A percentile compares a stretch with the other conserved stretches of the same genome.
Evolutionary conservation across 2,888 invertebrate species (phyloP).

Genomic region (Zaprionus lineosus): DNA sequence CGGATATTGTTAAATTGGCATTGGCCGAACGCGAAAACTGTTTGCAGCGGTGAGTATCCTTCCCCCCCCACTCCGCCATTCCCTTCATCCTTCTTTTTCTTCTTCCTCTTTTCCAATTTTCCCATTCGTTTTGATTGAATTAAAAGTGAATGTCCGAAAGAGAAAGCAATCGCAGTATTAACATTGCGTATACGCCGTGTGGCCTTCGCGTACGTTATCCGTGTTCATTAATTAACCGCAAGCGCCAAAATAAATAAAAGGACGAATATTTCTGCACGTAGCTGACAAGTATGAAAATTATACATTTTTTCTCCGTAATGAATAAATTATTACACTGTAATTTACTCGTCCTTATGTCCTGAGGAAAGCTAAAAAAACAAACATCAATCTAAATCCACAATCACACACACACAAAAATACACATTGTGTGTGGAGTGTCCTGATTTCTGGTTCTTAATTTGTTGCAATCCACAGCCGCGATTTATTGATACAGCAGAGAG

Average conservation of each 20-base stretch:
- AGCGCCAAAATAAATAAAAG: constrained; percentile 41
- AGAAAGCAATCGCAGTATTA: constrained; percentile 21
- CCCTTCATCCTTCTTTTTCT: not conserved
- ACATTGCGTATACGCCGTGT: constrained; percentile 24
- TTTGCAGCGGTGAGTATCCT: constrained; percentile 80
- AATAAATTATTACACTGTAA: too few species aligned
- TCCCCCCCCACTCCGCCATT: not conserved
- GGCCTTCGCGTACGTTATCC: not conserved
- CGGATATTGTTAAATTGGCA: constrained; percentile 83
- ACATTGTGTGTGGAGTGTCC: too few species aligned
- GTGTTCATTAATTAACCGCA: constrained; percentile 44
- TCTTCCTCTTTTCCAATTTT: constrained; percentile 3
- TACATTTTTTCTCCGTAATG: too few species aligned
- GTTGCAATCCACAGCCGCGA: too few species aligned
- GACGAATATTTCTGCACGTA: constrained; percentile 5
- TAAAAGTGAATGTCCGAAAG: not conserved
- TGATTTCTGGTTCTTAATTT: too few species aligned
- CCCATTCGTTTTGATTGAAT: constrained; percentile 3
- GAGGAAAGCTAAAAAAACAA: too few species aligned
- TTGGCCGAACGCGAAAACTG: constrained; percentile 82
- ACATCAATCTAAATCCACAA: too few species aligned
- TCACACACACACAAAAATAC: too few species aligned
- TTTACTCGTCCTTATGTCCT: too few species aligned
- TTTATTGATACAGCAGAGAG: too few species aligned
- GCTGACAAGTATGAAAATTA: not conserved